A percentile compares a stretch with the other conserved stretches of the same genome.
phyloP scores from a whole-genome alignment of 2,888 invertebrate genomes.

The Polymixis lichenea region DNA sequence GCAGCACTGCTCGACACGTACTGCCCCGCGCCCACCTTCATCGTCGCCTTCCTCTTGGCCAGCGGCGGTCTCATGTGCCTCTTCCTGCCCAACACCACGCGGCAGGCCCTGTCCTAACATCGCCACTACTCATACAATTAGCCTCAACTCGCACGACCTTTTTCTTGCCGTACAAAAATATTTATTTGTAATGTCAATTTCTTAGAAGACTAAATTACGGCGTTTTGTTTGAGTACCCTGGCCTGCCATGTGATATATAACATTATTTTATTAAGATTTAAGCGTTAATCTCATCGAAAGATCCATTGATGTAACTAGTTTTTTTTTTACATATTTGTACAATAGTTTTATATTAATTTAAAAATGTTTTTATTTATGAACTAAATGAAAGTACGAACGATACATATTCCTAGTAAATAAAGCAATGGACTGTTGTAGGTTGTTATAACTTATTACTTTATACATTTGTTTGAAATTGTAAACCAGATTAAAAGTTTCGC shows the following conservation, averaged over 20 bases:
- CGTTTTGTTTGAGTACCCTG: constrained; percentile 56
- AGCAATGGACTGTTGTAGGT: constrained; percentile 77
- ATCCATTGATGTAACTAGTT: constrained; percentile 81
- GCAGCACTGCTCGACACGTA: constrained; percentile 96
- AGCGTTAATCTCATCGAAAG: constrained; percentile 72
- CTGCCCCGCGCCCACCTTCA: constrained; percentile 98
- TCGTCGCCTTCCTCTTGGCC: constrained; percentile 95
- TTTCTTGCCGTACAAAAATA: constrained; percentile 52
- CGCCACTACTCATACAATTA: constrained; percentile 41
- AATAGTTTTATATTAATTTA: constrained; percentile 79
- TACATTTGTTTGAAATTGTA: constrained; percentile 67
- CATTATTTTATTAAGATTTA: constrained; percentile 61
- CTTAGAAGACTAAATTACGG: constrained; percentile 55
- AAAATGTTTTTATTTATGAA: constrained; percentile 76
- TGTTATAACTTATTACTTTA: constrained; percentile 71
- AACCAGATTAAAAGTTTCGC: constrained; percentile 72
- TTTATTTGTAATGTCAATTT: constrained; percentile 61
- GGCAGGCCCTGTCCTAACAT: constrained; percentile 92
- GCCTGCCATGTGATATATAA: constrained; percentile 72
- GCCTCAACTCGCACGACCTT: constrained; percentile 30
- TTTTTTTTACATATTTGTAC: constrained; percentile 80
- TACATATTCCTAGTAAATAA: constrained; percentile 67
- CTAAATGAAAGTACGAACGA: constrained; percentile 71
- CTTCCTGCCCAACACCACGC: constrained; percentile 97
- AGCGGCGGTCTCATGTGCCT: constrained; percentile 97